These are phyloP conservation scores for Chloebia gouldiae DNA, from an alignment of 2,113 vertebrate species.

Conservation along the genomic window DNA sequence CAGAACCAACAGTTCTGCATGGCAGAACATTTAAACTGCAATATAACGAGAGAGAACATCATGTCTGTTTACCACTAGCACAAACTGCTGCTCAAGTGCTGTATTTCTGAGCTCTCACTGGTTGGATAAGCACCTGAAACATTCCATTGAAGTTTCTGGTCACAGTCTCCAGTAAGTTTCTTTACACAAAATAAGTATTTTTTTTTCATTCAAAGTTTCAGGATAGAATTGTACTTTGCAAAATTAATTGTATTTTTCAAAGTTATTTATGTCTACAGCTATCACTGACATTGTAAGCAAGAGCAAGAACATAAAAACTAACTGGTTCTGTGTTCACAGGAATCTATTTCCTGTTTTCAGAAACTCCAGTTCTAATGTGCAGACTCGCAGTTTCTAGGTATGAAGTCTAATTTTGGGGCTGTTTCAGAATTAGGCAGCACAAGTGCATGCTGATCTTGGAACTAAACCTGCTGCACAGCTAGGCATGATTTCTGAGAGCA, in stretches of 20 bases:
- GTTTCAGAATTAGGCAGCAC: neutral
- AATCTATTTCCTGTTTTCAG: neutral
- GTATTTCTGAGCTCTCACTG: neutral
- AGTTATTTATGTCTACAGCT: neutral
- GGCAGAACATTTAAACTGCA: neutral
- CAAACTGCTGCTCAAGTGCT: neutral
- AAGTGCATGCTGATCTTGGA: neutral
- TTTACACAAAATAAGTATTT: neutral
- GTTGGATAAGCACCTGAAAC: neutral
- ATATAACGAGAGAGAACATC: neutral
- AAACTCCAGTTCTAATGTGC: neutral
- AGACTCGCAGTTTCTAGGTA: neutral
- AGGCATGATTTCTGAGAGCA: neutral
- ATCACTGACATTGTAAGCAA: neutral
- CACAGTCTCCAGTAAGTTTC: neutral
- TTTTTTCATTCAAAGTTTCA: neutral
- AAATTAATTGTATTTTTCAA: neutral
- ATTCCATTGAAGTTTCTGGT: neutral
- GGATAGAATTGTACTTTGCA: neutral
- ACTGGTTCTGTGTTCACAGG: neutral
- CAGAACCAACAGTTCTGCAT: conserved; percentile 23
- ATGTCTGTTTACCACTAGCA: neutral
- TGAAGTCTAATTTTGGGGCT: neutral
- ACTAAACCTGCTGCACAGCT: neutral
- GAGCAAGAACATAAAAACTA: neutral